phyloP scores from a whole-genome alignment of 2,888 invertebrate genomes.

The Luperina testacea region DNA sequence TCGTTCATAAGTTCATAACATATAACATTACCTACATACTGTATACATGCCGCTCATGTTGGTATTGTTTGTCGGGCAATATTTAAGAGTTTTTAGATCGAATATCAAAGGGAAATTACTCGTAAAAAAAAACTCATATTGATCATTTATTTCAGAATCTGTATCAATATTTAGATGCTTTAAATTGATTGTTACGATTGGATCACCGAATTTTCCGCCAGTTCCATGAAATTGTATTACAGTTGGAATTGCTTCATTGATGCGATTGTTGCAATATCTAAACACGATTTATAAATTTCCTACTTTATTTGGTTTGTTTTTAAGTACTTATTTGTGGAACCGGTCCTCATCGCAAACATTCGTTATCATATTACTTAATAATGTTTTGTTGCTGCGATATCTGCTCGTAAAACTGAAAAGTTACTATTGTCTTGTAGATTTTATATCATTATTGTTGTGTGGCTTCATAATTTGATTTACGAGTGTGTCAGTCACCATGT shows the following conservation, averaged over 20 bases:
- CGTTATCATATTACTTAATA: conserved; percentile 16
- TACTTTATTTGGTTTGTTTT: conserved; percentile 37
- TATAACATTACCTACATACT: conserved; percentile 1
- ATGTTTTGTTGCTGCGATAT: conserved; percentile 10
- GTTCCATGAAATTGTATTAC: conserved; percentile 18
- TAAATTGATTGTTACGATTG: conserved; percentile 10
- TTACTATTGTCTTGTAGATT: conserved; percentile 23
- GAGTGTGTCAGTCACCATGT: conserved; percentile 57
- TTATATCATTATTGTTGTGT: conserved; percentile 47
- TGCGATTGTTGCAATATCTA: conserved; percentile 28
- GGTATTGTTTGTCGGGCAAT: conserved; percentile 14
- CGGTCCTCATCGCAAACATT: conserved; percentile 43
- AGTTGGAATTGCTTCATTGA: conserved; percentile 26
- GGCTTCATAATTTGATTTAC: conserved; percentile 66
- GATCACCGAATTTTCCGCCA: conserved; percentile 26
- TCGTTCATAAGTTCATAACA: conserved; percentile 34
- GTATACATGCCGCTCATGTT: neutral
- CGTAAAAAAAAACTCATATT: conserved; percentile 48
- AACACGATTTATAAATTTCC: conserved; percentile 2
- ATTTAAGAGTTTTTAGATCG: conserved; percentile 12
- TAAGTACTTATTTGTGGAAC: conserved; percentile 25
- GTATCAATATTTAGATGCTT: conserved; percentile 14
- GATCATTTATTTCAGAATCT: conserved; percentile 17
- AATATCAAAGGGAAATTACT: conserved; percentile 36
- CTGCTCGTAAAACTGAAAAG: conserved; percentile 23